A percentile compares a stretch with the other conserved stretches of the same genome.
Conservation (phyloP, 2,888 invertebrate species). For the Epirrhoe tristata region DNA sequence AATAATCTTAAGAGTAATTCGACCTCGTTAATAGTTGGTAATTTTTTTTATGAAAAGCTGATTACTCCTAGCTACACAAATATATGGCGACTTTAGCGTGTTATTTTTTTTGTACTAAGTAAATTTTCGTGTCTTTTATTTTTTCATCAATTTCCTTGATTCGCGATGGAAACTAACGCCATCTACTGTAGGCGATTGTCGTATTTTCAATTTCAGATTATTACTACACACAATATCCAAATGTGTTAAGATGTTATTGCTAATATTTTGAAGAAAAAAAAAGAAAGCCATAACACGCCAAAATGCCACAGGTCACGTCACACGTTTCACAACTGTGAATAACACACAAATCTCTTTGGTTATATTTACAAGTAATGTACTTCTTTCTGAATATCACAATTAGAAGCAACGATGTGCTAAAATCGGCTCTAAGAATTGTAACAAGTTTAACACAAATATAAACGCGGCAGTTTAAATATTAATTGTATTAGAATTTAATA, state of each 20-base stretch:
- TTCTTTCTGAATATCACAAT: constrained; percentile 42
- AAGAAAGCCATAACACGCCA: no score
- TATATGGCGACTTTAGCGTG: neutral
- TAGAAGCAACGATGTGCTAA: constrained; percentile 16
- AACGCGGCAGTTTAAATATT: no score
- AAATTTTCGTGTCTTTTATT: no score
- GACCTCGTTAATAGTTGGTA: neutral
- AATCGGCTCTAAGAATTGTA: neutral
- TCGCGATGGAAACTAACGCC: neutral
- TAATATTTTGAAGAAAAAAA: no score
- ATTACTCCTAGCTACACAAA: neutral
- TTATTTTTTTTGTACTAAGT: no score
- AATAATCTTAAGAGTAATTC: constrained; percentile 7
- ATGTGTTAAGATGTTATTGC: no score
- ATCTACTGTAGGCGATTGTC: neutral
- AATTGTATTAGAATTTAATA: neutral
- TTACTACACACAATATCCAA: no score
- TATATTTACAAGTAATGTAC: constrained; percentile 67
- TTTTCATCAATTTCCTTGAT: no score
- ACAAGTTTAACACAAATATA: no score
- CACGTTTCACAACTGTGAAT: constrained; percentile 34
- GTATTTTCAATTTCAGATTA: neutral
- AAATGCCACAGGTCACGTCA: neutral
- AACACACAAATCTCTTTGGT: constrained; percentile 73
- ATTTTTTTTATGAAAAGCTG: neutral